Percentiles rank a stretch among this genome's conserved stretches.
These are phyloP conservation scores for Acanthornis magna DNA, from an alignment of 2,797 vertebrate species.

Conservation along the genomic window DNA sequence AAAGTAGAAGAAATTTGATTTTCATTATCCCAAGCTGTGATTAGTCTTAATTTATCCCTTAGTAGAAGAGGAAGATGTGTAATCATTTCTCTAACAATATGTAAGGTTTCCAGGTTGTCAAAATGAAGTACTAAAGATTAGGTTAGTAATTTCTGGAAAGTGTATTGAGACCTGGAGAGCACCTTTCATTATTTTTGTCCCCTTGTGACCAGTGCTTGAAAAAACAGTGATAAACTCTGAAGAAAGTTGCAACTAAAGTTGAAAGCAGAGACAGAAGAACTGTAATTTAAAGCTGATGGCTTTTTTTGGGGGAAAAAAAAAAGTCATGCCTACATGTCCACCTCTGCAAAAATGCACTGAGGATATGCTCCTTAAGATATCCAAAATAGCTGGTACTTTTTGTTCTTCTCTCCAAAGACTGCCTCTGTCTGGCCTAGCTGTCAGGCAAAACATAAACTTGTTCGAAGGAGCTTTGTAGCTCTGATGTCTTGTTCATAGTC, in stretches of 20 bases:
- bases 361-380: neutral
- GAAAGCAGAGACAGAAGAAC: neutral
- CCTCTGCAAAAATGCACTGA: neutral
- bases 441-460: neutral
- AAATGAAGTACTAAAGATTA: slow-evolving; percentile 16
- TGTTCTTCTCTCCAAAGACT: neutral
- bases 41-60: slow-evolving; percentile 53
- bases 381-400: neutral
- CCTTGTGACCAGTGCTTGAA: neutral
- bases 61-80: slow-evolving; percentile 5
- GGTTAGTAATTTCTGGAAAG: slow-evolving; percentile 20
- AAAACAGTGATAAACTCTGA: slow-evolving; percentile 5
- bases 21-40: neutral
- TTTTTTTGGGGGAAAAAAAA: neutral
- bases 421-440: neutral
- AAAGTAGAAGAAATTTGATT: slow-evolving; percentile 27
- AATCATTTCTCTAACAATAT: slow-evolving; percentile 27
- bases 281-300: neutral
- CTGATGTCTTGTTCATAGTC: neutral
- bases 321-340: neutral
- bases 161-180: slow-evolving; percentile 5
- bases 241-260: neutral
- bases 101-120: slow-evolving; percentile 18
- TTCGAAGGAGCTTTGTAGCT: neutral
- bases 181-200: slow-evolving; percentile 27